Evolutionary conservation across 2,797 vertebrate species (phyloP).

Genomic region (Sebastes minor): DNA sequence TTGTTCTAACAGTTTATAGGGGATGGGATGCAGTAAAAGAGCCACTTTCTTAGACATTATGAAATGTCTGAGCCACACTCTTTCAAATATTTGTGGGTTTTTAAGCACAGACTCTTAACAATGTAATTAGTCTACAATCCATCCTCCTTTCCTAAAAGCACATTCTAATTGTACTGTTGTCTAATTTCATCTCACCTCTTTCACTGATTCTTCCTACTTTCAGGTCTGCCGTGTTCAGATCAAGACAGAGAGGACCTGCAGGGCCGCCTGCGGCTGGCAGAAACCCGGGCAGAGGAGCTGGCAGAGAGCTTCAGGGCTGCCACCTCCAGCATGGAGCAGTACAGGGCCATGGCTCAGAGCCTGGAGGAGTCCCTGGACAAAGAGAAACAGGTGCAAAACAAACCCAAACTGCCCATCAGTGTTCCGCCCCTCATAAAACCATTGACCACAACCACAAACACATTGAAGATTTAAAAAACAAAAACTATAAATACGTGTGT

Average conservation of each 20-base stretch:
- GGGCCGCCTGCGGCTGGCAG: constrained; percentile 86
- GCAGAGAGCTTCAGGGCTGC: constrained; percentile 86
- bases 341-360: constrained; percentile 91
- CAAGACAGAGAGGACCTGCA: constrained; percentile 88
- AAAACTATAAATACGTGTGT: neutral
- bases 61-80: constrained; percentile 1
- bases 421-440: neutral
- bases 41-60: neutral
- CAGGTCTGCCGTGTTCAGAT: constrained; percentile 79
- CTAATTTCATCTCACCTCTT: neutral
- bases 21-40: neutral
- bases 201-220: neutral
- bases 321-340: constrained; percentile 90
- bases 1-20: neutral
- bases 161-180: neutral
- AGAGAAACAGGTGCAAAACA: constrained; percentile 90
- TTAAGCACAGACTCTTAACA: constrained; percentile 1
- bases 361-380: constrained; percentile 94
- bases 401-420: neutral
- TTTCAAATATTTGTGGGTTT: constrained; percentile 12
- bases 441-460: neutral
- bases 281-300: constrained; percentile 87
- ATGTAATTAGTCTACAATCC: neutral
- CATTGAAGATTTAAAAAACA: neutral
- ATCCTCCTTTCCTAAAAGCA: neutral